Evolutionary conservation across 2,113 vertebrate genomes (phyloP).

Genomic region (Phoenicopterus ruber): DNA sequence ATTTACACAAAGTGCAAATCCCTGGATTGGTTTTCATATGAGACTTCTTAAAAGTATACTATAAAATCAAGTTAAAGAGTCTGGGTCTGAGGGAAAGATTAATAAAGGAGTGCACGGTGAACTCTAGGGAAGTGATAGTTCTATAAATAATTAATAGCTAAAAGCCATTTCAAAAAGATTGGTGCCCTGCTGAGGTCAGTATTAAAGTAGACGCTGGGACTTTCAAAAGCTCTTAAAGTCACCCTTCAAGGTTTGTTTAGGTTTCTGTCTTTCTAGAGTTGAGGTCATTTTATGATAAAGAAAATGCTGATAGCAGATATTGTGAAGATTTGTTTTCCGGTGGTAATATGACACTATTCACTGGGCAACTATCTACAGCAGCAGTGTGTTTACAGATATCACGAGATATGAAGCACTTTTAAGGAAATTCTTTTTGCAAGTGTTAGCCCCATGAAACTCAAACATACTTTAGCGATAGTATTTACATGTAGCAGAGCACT

Average conservation of each 20-base stretch:
- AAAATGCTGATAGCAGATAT: constrained; percentile 39
- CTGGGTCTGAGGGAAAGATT: constrained; percentile 14
- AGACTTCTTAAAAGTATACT: constrained; percentile 13
- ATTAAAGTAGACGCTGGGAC: not conserved
- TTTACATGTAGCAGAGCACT: not conserved
- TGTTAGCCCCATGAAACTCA: constrained; percentile 40
- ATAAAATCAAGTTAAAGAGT: constrained; percentile 32
- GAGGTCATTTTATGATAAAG: constrained; percentile 35
- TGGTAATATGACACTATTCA: constrained; percentile 27
- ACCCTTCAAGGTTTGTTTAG: constrained; percentile 48
- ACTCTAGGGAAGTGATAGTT: constrained; percentile 10
- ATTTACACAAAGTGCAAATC: constrained; percentile 41
- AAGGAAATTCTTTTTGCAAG: constrained; percentile 29
- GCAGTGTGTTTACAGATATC: constrained; percentile 28
- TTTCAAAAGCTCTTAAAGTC: constrained; percentile 46
- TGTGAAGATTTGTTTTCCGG: constrained; percentile 18
- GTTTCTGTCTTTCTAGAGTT: constrained; percentile 28
- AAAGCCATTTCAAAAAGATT: constrained; percentile 42
- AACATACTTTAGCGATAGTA: not conserved
- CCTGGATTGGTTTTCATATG: constrained; percentile 32
- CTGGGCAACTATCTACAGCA: constrained; percentile 1
- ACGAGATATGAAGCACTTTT: constrained; percentile 2
- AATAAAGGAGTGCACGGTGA: constrained; percentile 10
- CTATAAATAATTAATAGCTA: constrained; percentile 55
- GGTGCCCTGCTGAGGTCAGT: constrained; percentile 21